These are phyloP conservation scores for Lasioglossum figueresi DNA, from an alignment of 2,888 invertebrate species.

Conservation along the genomic window DNA sequence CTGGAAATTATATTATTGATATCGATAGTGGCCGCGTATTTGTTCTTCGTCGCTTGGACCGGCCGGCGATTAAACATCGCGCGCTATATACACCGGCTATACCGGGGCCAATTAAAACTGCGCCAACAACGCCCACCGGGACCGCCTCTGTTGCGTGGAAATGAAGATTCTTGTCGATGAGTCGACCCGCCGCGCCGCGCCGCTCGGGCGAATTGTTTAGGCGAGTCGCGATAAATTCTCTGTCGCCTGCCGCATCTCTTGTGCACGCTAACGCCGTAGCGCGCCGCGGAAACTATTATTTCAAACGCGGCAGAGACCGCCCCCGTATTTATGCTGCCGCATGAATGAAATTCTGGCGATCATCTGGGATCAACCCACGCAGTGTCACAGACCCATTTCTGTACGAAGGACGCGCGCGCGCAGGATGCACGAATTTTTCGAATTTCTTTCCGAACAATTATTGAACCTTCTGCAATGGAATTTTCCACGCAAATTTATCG, in stretches of 20 bases:
- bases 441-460: no score
- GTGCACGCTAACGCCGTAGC: neutral
- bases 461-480: no score
- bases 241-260: neutral
- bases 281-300: constrained; percentile 18
- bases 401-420: constrained; percentile 40
- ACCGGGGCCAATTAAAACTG: constrained; percentile 24
- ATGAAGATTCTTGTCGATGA: constrained; percentile 11
- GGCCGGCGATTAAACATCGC: constrained; percentile 17
- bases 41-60: constrained; percentile 11
- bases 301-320: constrained; percentile 12
- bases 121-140: constrained; percentile 27
- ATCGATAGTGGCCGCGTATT: constrained; percentile 12
- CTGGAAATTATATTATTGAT: constrained; percentile 25
- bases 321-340: constrained; percentile 41
- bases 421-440: neutral
- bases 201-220: neutral
- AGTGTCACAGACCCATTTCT: constrained; percentile 22
- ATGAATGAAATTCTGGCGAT: constrained; percentile 68
- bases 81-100: constrained; percentile 39
- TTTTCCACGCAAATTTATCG: no score
- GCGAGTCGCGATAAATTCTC: neutral
- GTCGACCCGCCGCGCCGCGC: neutral
- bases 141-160: neutral
- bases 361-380: constrained; percentile 51